Percentiles rank a stretch among this genome's conserved stretches.
phyloP scores from a whole-genome alignment of 2,113 vertebrate genomes.

The Hyperoodon ampullatus region DNA sequence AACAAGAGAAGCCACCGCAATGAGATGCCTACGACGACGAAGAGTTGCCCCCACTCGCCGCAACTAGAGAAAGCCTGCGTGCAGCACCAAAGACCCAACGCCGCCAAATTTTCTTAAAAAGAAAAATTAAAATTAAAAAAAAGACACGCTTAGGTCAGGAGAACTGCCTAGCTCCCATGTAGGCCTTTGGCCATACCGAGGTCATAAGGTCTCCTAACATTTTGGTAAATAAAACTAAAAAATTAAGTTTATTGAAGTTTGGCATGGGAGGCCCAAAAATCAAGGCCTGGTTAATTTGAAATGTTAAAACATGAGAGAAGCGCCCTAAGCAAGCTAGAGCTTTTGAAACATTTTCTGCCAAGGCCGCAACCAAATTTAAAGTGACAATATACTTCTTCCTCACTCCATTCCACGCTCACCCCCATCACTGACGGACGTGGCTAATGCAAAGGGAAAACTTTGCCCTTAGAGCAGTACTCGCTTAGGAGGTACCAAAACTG shows the following conservation, averaged over 20 bases:
- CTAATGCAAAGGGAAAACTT: not conserved
- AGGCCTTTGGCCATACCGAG: not conserved
- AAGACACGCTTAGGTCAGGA: not conserved
- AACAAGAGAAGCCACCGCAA: too few relatives aligned
- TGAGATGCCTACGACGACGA: too few relatives aligned
- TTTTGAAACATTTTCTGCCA: not conserved
- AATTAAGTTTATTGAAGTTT: not conserved
- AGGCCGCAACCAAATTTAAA: not conserved
- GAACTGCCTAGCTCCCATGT: not conserved
- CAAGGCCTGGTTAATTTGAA: not conserved
- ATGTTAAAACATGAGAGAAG: not conserved
- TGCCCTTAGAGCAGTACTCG: not conserved
- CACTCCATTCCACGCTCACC: not conserved
- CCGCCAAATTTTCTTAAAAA: too few relatives aligned
- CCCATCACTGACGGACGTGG: not conserved
- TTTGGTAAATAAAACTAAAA: not conserved
- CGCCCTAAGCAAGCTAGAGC: not conserved
- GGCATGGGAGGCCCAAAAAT: not conserved
- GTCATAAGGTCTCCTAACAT: not conserved
- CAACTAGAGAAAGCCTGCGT: too few relatives aligned
- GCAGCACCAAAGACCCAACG: too few relatives aligned
- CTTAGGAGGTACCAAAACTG: not conserved
- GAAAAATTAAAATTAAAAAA: not conserved
- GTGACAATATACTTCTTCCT: not conserved
- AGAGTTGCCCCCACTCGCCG: fast-evolving